Base-by-base conservation (phyloP, 1,140 invertebrate genomes). In the Oedothorax gibbosus region DNA sequence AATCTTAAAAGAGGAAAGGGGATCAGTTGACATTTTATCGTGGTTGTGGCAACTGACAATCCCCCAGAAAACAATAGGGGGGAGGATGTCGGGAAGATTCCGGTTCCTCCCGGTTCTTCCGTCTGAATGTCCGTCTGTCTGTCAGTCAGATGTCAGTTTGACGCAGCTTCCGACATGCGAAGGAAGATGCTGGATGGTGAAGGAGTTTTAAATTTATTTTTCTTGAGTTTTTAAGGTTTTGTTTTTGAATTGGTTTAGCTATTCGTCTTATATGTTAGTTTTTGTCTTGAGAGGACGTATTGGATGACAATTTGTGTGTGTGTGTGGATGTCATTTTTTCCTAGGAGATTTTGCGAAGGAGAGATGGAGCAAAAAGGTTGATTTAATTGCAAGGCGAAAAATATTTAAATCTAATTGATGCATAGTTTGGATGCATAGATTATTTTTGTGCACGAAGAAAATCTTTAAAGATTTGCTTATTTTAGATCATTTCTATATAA, bases 1-100 rank as follows among this genome's bases (percentile, higher is more conserved):
- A 84, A 84, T 84, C 81, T 84, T 84, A 84, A 84, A 71, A 73
- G 69, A 54, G 62, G 62, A 49, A 69, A 53, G 51, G 78, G 20
- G 81, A 76, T 35, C 35, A 35, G 71, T 84, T 84, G 81, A 84
- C 81, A 84, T 76, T 84, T 84, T 84, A 84, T 84, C 71, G 78
- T 80, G 65, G 35, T 35, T 35, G 35, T 35, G 62, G 73, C 57
- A 21, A 18, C 62, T 82, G 80, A 82, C 80, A 84, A 84, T n/a
- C 69, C 81, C 62, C 80, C 35, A 12, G n/a, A 68, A 35, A 73
- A 73, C 80, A 82, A 82, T 73, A 57, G 80, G 68, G 21, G 53
- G 35, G 9, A 51, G 12, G 75, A 81, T 79, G 77, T 20, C 15
- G 50, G 51, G 20, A 15, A 12, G 50, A 49, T 73, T 64, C 68